Evolutionary conservation across 2,797 vertebrate genomes (phyloP), one percentile per base, ranked within the genome.

Genomic region (Buceros bicornis): DNA sequence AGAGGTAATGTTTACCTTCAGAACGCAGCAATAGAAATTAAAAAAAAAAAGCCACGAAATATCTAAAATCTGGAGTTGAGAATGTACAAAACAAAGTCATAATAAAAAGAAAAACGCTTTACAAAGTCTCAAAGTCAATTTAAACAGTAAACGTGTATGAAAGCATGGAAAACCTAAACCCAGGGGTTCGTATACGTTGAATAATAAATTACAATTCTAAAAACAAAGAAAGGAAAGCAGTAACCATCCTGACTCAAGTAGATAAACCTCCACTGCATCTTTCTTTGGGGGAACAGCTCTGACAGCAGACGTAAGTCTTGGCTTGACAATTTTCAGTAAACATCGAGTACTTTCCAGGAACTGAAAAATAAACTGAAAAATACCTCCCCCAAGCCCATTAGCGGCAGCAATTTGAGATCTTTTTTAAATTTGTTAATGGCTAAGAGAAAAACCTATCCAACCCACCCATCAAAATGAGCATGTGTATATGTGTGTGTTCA

Each of bases 121-220:
- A 97, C 96, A 97, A 94, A 93, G 88, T 94, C 70, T 93, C 78
- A 89, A 79, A 87, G 89, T 72, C 13, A 84, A 85, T 82, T 97
- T 93, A 94, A 95, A 98, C 89, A 97, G 69, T 87, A 87, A 94
- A 96, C 82, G 82, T 28, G 21, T 95, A 95, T 67, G 88, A 95
- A 97, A 95, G 91, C 89, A 90, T 89, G 94, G 48, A 93, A 96
- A 97, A 84, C 67, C 93, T 95, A 96, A 95, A 94, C 94, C 87
- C 92, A 89, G 47, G 5, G 7, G 8, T 87, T 92, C 90, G 62
- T 95, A 72, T 90, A 92, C 94, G 89, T 65, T 66, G 87, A 95
- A 95, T 97, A 97, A 98, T 98, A 97, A 98, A 97, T 98, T 97
- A 98, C 76, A 94, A 51, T 96, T 93, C 93, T 45, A 91, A 87